These are phyloP conservation scores for Drosophila nasuta DNA, from an alignment of 1,140 invertebrate species.

Conservation along the genomic window DNA sequence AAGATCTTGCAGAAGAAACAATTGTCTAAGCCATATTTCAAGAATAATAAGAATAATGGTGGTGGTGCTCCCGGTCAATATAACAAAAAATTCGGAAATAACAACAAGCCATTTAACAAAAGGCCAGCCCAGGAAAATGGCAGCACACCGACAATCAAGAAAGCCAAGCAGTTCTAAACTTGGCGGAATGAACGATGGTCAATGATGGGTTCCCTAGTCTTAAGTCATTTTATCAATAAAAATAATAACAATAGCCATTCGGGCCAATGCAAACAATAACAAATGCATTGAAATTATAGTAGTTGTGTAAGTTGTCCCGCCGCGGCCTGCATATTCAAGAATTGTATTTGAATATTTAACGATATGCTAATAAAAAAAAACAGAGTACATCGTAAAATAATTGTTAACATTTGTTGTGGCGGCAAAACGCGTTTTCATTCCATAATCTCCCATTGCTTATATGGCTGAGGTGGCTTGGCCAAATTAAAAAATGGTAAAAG, in stretches of 20 bases:
- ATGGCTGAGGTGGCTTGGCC: slow-evolving; percentile 9
- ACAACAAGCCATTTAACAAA: slow-evolving; percentile 59
- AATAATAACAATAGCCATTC: slow-evolving; percentile 10
- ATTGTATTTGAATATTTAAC: slow-evolving; percentile 44
- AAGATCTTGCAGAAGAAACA: slow-evolving; percentile 11
- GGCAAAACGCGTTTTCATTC: slow-evolving; percentile 28
- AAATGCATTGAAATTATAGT: slow-evolving; percentile 41
- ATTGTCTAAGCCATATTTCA: neutral
- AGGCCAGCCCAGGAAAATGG: slow-evolving; percentile 39
- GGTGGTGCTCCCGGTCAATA: neutral
- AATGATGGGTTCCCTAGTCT: slow-evolving; percentile 23
- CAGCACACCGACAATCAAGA: slow-evolving; percentile 38
- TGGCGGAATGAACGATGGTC: neutral
- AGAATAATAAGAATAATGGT: neutral
- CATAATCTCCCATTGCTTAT: slow-evolving; percentile 27
- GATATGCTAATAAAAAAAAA: slow-evolving; percentile 33
- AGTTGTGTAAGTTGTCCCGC: slow-evolving; percentile 30
- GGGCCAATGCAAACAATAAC: slow-evolving; percentile 9
- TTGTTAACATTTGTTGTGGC: slow-evolving; percentile 45
- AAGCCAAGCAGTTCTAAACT: slow-evolving; percentile 39
- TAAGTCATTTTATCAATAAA: slow-evolving; percentile 42
- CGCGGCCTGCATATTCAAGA: slow-evolving; percentile 11
- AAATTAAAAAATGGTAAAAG: slow-evolving; percentile 41
- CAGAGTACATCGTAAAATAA: slow-evolving; percentile 19
- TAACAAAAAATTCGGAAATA: slow-evolving; percentile 41